Evolutionary conservation across 1,140 invertebrate species (phyloP).

Genomic region (Drosophila malerkotliana): DNA sequence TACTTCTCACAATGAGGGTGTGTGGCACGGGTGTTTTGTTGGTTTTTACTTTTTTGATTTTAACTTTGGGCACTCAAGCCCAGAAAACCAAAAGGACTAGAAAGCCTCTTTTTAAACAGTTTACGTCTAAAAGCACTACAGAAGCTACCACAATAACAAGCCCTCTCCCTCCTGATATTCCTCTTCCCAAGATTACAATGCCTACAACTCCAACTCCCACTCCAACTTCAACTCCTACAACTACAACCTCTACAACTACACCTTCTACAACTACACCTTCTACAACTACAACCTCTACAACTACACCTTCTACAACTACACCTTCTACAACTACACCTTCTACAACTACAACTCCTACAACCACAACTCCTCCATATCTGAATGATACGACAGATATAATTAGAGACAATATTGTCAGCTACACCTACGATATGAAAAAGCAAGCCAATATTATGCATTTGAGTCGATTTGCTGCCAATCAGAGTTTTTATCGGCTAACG

Average conservation of each 20-base stretch:
- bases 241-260: no score
- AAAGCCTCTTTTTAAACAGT: background rate
- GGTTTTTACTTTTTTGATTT: background rate
- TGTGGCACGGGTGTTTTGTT: background rate
- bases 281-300: background rate
- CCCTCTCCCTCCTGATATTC: no score
- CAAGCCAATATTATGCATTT: background rate
- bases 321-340: background rate
- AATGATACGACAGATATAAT: background rate
- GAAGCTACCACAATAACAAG: background rate
- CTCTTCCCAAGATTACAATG: no score
- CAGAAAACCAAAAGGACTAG: background rate
- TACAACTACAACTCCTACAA: background rate
- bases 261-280: background rate
- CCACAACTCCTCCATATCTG: background rate
- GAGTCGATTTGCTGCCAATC: background rate
- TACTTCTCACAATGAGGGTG: background rate
- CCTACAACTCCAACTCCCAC: no score
- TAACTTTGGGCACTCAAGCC: background rate
- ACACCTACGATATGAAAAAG: background rate
- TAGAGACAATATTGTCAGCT: conserved; percentile 3
- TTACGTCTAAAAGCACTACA: background rate
- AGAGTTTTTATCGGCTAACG: background rate
- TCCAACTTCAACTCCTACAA: no score
- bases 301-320: no score